Percentiles rank a stretch among this genome's conserved stretches.
phyloP scores from a whole-genome alignment of 2,888 invertebrate genomes.

The Xylota segnis region DNA sequence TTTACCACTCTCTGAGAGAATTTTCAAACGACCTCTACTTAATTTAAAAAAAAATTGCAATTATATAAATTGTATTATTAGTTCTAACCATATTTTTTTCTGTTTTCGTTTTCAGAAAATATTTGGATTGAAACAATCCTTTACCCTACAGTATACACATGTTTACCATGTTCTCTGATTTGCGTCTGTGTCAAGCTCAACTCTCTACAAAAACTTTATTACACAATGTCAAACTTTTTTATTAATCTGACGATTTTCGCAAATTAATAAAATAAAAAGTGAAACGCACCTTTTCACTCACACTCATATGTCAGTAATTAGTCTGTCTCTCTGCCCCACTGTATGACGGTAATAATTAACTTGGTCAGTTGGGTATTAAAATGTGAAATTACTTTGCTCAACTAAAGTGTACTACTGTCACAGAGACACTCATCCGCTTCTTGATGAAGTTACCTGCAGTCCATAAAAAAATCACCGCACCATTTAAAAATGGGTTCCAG shows the following conservation, averaged over 20 bases:
- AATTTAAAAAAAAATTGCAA: too few species aligned
- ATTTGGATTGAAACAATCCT: too few species aligned
- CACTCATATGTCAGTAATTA: constrained; percentile 14
- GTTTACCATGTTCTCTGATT: too few species aligned
- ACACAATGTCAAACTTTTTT: neutral
- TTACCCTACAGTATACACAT: too few species aligned
- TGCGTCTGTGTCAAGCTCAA: too few species aligned
- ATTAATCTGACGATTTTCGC: neutral
- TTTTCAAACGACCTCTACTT: too few species aligned
- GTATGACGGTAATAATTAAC: constrained; percentile 37
- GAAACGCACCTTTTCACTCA: constrained; percentile 22
- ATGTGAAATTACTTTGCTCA: constrained; percentile 28
- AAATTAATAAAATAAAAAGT: neutral
- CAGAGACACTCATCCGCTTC: constrained; percentile 24
- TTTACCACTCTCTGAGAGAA: too few species aligned
- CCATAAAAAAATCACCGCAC: constrained; percentile 18
- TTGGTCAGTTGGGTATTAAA: constrained; percentile 61
- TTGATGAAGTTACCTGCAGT: neutral
- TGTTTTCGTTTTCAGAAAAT: too few species aligned
- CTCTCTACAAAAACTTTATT: neutral
- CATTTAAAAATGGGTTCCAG: constrained; percentile 27
- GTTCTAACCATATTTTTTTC: too few species aligned
- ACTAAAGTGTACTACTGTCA: constrained; percentile 35
- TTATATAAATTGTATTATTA: too few species aligned
- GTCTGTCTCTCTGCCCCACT: neutral